phyloP scores from a whole-genome alignment of 2,888 invertebrate genomes.

The Lysandra coridon region DNA sequence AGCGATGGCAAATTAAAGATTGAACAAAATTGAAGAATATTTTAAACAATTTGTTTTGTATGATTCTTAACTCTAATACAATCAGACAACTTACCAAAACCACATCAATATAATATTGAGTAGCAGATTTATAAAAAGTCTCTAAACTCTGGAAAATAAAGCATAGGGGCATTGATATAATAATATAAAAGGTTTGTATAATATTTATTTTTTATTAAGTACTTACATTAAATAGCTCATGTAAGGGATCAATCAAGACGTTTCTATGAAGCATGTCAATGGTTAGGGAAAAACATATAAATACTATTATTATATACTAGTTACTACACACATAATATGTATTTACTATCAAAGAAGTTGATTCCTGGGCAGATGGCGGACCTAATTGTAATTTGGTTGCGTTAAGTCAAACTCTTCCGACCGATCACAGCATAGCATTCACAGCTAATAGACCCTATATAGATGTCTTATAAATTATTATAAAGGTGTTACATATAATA shows the following conservation, averaged over 20 bases:
- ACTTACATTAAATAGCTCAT: neutral
- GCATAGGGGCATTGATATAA: neutral
- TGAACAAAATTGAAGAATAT: neutral
- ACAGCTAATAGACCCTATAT: too few species aligned
- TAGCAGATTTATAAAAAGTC: neutral
- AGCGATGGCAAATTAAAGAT: neutral
- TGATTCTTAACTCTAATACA: slow-evolving; percentile 13
- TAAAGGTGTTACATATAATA: too few species aligned
- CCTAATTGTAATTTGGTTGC: too few species aligned
- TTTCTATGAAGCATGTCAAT: neutral
- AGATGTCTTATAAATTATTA: too few species aligned
- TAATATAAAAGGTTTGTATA: slow-evolving; percentile 6
- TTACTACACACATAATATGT: too few species aligned
- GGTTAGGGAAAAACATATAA: neutral
- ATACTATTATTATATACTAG: too few species aligned
- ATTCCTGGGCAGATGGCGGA: too few species aligned
- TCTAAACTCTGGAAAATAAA: neutral
- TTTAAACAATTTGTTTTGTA: neutral
- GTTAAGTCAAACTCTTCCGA: too few species aligned
- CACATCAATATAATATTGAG: neutral
- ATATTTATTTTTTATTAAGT: neutral
- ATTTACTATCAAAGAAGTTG: too few species aligned
- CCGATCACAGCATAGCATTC: too few species aligned
- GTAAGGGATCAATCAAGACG: neutral
- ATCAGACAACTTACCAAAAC: neutral